A percentile compares a stretch with the other conserved stretches of the same genome.
Evolutionary conservation across 2,797 vertebrate genomes (phyloP).

Genomic region (Eidolon dupreanum): DNA sequence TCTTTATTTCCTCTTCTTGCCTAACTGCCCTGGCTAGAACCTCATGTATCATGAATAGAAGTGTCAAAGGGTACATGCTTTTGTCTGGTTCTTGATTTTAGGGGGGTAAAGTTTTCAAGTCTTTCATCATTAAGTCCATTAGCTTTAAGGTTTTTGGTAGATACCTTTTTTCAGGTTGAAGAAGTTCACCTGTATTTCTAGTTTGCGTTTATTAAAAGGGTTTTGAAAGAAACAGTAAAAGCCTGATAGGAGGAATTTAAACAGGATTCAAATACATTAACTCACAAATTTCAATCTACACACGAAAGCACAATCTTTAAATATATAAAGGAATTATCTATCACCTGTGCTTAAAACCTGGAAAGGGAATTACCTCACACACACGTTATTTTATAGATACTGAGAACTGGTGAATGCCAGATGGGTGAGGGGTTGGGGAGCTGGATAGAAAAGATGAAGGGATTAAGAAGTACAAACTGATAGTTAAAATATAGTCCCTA

Average conservation of each 20-base stretch:
- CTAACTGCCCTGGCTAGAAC: neutral
- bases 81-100: neutral
- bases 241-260: neutral
- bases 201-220: neutral
- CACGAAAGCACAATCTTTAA: neutral
- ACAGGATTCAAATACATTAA: constrained; percentile 7
- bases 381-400: too few relatives aligned
- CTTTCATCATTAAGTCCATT: neutral
- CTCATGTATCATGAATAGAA: neutral
- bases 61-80: neutral
- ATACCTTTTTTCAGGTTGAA: neutral
- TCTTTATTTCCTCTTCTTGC: neutral
- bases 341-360: neutral
- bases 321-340: neutral
- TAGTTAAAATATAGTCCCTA: too few relatives aligned
- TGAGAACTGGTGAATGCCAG: too few relatives aligned
- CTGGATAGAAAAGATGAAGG: too few relatives aligned
- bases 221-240: constrained; percentile 2
- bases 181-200: neutral
- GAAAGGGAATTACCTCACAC: neutral
- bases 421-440: too few relatives aligned
- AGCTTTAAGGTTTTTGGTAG: neutral
- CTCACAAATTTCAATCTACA: neutral
- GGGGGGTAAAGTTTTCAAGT: neutral
- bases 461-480: too few relatives aligned